phyloP scores from a whole-genome alignment of 2,888 invertebrate species.

The Limnephilus marmoratus region DNA sequence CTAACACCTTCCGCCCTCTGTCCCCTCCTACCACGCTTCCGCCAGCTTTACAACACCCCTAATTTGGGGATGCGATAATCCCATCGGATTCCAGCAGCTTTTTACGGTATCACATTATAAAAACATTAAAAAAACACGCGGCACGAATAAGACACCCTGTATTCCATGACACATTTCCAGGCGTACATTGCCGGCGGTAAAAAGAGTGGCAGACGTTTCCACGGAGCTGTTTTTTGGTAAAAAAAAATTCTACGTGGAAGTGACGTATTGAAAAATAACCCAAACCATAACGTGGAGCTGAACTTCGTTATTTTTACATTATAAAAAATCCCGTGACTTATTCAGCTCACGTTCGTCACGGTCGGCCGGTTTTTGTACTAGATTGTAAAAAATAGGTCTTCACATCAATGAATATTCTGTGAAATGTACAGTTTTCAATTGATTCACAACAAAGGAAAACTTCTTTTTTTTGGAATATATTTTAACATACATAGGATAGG shows the following conservation, averaged over 20 bases:
- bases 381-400: background rate
- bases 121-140: background rate
- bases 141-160: background rate
- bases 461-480: too few relatives aligned
- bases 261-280: slow-evolving; percentile 15
- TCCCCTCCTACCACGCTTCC: background rate
- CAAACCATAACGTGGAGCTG: background rate
- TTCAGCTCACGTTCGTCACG: background rate
- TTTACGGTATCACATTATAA: background rate
- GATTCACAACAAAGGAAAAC: background rate
- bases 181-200: background rate
- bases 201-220: background rate
- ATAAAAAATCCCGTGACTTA: background rate
- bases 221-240: background rate
- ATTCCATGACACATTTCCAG: background rate
- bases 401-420: background rate
- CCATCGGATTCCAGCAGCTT: background rate
- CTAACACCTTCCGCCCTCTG: background rate
- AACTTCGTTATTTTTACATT: background rate
- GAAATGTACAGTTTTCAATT: background rate
- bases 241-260: background rate
- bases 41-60: background rate
- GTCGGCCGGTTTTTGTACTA: background rate
- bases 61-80: background rate
- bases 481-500: too few relatives aligned